A percentile compares a stretch with the other conserved stretches of the same genome.
phyloP scores from a whole-genome alignment of 2,113 vertebrate genomes.

The Chunga burmeisteri region DNA sequence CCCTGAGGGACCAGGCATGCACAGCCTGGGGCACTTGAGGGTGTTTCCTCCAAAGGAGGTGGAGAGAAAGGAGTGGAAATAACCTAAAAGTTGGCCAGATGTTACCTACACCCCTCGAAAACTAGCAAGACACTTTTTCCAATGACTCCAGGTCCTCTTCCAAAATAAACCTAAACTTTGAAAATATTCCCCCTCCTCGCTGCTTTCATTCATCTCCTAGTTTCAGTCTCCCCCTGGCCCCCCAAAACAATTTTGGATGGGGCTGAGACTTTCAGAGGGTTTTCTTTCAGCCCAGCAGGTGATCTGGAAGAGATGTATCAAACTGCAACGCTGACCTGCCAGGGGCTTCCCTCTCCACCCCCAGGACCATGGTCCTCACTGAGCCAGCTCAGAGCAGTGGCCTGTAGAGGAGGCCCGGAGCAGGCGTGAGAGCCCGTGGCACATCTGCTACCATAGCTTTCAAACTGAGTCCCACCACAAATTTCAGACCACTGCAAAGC shows the following conservation, averaged over 20 bases:
- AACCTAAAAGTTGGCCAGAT: background rate
- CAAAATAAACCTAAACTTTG: background rate
- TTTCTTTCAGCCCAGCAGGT: background rate
- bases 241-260: background rate
- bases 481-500: background rate
- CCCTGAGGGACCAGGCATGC: rapidly evolving
- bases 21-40: background rate
- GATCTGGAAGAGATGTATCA: background rate
- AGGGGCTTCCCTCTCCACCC: background rate
- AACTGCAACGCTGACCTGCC: background rate
- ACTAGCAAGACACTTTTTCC: background rate
- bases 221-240: background rate
- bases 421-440: rapidly evolving
- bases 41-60: background rate
- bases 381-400: background rate
- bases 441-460: background rate
- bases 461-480: background rate
- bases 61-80: background rate
- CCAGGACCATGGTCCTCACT: background rate
- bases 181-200: background rate
- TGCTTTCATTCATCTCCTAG: background rate
- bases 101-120: background rate
- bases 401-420: background rate
- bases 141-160: background rate
- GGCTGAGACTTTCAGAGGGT: background rate